A percentile compares a stretch with the other conserved stretches of the same genome.
phyloP scores from a whole-genome alignment of 1,140 invertebrate genomes.

The Drosophila equinoxialis region DNA sequence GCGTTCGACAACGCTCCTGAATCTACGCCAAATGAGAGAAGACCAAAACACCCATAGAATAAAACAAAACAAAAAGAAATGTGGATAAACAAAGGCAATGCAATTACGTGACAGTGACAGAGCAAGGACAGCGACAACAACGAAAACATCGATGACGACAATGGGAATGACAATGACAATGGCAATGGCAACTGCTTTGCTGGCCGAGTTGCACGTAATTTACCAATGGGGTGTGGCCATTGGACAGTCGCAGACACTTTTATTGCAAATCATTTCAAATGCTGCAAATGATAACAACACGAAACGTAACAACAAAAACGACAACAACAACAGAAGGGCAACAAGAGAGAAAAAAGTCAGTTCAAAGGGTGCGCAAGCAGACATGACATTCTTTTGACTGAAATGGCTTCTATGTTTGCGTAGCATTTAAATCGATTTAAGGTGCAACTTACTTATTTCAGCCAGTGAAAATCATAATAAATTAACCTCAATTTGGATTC shows the following conservation, averaged over 20 bases:
- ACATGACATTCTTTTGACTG: constrained; percentile 62
- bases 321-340: neutral
- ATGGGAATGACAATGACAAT: constrained; percentile 24
- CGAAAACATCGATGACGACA: constrained; percentile 44
- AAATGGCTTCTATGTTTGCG: constrained; percentile 1
- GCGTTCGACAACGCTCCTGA: constrained; percentile 8
- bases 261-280: constrained; percentile 81
- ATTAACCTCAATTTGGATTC: no score
- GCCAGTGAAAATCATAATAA: constrained; percentile 28
- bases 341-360: constrained; percentile 30
- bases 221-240: constrained; percentile 75
- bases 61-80: constrained; percentile 34
- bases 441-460: constrained; percentile 27
- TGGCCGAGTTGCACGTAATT: constrained; percentile 64
- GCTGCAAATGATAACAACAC: constrained; percentile 75
- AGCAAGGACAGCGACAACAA: constrained; percentile 46
- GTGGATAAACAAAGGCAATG: constrained; percentile 70
- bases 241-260: constrained; percentile 74
- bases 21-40: constrained; percentile 30
- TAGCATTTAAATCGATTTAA: constrained; percentile 51
- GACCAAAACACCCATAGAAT: constrained; percentile 31
- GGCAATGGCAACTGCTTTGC: constrained; percentile 24
- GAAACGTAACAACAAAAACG: constrained; percentile 23
- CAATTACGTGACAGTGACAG: constrained; percentile 74
- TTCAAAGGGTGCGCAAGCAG: constrained; percentile 50